Evolutionary conservation across 2,888 invertebrate species (phyloP).

Genomic region (Encarsia formosa): DNA sequence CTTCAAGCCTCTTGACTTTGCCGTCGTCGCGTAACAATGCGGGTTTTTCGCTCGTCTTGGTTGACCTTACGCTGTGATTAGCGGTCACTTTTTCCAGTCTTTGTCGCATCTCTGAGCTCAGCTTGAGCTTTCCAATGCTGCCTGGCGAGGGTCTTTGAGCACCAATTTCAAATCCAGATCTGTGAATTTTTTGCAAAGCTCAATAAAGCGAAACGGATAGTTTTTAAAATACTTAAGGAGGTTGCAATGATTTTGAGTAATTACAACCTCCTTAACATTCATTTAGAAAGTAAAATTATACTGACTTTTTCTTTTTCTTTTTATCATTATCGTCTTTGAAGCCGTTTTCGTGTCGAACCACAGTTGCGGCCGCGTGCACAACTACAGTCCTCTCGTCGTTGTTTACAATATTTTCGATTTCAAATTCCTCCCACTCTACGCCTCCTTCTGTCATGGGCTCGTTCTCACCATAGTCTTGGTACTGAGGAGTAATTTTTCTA

Average conservation of each 20-base stretch:
- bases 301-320: slow-evolving; percentile 47
- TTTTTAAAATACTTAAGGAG: slow-evolving; percentile 6
- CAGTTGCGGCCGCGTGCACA: slow-evolving; percentile 31
- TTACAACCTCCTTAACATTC: slow-evolving; percentile 12
- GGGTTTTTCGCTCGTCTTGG: slow-evolving; percentile 69
- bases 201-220: slow-evolving; percentile 5
- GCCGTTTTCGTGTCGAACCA: slow-evolving; percentile 43
- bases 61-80: slow-evolving; percentile 78
- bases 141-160: slow-evolving; percentile 79
- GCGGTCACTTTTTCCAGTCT: slow-evolving; percentile 84
- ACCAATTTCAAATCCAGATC: slow-evolving; percentile 71
- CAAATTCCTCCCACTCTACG: slow-evolving; percentile 84
- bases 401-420: slow-evolving; percentile 59
- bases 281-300: slow-evolving; percentile 7
- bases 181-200: slow-evolving; percentile 26
- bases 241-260: neutral
- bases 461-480: slow-evolving; percentile 50
- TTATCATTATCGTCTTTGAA: slow-evolving; percentile 44
- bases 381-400: slow-evolving; percentile 40
- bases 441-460: slow-evolving; percentile 50
- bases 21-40: slow-evolving; percentile 57
- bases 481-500: slow-evolving; percentile 72
- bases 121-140: slow-evolving; percentile 83
- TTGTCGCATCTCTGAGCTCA: slow-evolving; percentile 89
- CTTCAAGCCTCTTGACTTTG: slow-evolving; percentile 76